Conservation (phyloP, 2,888 invertebrate species). For the Dryomyza anilis region DNA sequence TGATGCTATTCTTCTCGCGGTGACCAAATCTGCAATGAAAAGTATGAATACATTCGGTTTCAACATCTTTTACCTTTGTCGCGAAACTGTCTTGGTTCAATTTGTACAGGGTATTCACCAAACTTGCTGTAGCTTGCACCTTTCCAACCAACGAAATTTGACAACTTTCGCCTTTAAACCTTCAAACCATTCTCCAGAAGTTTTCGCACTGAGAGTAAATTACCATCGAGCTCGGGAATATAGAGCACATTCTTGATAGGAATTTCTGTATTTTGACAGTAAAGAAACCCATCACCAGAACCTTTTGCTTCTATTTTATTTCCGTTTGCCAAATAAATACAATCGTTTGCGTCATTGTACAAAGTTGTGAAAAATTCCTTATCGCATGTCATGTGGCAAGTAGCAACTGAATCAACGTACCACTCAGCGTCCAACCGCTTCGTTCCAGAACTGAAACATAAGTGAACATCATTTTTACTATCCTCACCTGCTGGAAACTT, state of each 20-base stretch:
- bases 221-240: background rate
- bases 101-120: too few relatives aligned
- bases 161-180: too few relatives aligned
- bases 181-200: background rate
- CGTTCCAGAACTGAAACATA: background rate
- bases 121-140: too few relatives aligned
- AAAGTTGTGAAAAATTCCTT: conserved; percentile 9
- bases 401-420: conserved; percentile 20
- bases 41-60: too few relatives aligned
- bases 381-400: conserved; percentile 17
- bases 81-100: too few relatives aligned
- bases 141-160: too few relatives aligned
- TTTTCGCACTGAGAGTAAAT: background rate
- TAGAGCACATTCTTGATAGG: background rate
- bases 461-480: background rate
- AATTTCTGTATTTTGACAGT: background rate
- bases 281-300: background rate
- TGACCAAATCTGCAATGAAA: too few relatives aligned
- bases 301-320: background rate
- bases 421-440: background rate
- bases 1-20: too few relatives aligned
- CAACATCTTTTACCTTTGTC: too few relatives aligned
- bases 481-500: too few relatives aligned
- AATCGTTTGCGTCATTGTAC: background rate
- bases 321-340: background rate